Evolutionary conservation across 1,140 invertebrate genomes (phyloP).

Genomic region (Bombus terrestris): DNA sequence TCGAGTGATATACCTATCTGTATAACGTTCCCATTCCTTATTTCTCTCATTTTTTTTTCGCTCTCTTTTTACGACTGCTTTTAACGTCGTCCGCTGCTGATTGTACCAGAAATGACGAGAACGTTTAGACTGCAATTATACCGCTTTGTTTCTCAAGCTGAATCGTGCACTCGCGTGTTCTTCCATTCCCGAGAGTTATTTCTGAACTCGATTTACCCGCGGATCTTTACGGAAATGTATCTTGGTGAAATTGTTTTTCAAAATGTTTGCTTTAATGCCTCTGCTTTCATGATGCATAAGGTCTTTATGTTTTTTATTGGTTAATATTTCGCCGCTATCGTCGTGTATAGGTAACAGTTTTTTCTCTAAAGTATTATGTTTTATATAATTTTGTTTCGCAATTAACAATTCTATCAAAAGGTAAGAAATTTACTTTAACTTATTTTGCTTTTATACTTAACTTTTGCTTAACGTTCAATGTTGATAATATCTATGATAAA

Average conservation of each 20-base stretch:
- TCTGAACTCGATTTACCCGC: constrained; percentile 18
- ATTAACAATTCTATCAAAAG: no score
- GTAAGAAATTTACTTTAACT: no score
- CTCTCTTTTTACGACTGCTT: constrained; percentile 40
- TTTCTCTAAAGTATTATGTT: neutral
- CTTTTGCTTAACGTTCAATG: no score
- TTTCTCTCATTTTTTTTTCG: neutral
- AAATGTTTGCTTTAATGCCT: neutral
- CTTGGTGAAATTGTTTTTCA: neutral
- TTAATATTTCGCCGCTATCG: neutral
- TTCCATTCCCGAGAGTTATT: constrained; percentile 16
- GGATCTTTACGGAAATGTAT: neutral
- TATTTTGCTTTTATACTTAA: no score
- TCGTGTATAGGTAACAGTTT: neutral
- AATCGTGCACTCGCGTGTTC: neutral
- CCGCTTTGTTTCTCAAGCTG: constrained; percentile 24
- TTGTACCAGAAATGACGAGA: constrained; percentile 43
- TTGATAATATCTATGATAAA: no score
- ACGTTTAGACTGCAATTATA: constrained; percentile 52
- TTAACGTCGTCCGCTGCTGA: constrained; percentile 43
- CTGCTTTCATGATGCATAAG: no score
- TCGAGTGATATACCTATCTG: constrained; percentile 36
- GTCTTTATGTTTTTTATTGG: constrained; percentile 20
- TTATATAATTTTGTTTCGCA: no score
- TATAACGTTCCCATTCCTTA: constrained; percentile 17